Conservation (phyloP, 2,797 vertebrate genomes). For the Pitangus sulphuratus region DNA sequence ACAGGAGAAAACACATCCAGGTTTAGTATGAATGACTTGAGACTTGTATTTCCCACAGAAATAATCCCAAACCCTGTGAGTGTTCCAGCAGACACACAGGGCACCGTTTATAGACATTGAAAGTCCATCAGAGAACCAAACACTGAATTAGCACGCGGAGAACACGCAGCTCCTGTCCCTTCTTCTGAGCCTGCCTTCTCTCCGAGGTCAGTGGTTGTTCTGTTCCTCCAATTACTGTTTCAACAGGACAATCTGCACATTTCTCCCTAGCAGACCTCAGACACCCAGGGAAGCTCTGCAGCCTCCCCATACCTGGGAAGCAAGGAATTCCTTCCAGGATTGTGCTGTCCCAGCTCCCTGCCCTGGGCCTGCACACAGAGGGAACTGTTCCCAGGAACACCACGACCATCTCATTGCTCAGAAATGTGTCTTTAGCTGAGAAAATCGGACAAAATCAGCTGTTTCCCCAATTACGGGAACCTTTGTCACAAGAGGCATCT, state of each 20-base stretch:
- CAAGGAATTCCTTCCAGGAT: background rate
- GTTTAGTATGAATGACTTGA: background rate
- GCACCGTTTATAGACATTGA: background rate
- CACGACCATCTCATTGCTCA: background rate
- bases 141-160: background rate
- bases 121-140: background rate
- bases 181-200: background rate
- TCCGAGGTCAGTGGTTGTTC: background rate
- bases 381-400: background rate
- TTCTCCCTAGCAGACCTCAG: background rate
- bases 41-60: background rate
- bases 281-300: background rate
- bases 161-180: background rate
- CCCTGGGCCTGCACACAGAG: background rate
- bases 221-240: background rate
- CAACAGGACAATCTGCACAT: rapidly evolving
- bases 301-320: background rate
- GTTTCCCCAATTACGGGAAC: rapidly evolving
- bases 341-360: background rate
- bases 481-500: background rate
- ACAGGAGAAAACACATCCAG: background rate
- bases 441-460: background rate
- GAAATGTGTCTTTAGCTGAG: background rate
- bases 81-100: background rate
- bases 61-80: background rate